These are phyloP conservation scores for Morone chrysops DNA, from an alignment of 2,113 vertebrate species.

Conservation along the genomic window DNA sequence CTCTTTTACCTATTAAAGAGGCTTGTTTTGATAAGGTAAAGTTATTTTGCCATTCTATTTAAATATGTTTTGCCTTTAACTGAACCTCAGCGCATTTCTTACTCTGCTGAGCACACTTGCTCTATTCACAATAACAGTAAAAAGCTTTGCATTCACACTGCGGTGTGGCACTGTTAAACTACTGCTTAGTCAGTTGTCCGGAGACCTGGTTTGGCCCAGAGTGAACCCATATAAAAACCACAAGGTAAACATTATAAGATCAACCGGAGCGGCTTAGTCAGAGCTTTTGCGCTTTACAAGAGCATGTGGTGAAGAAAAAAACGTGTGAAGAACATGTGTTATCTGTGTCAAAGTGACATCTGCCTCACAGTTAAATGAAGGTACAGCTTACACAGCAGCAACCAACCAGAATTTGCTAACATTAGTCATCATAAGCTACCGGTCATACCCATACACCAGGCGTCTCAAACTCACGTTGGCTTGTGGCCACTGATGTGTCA, in stretches of 20 bases:
- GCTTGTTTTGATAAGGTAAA: neutral
- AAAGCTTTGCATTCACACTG: slow-evolving; percentile 25
- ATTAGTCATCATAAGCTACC: too few species aligned
- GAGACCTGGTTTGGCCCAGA: slow-evolving; percentile 34
- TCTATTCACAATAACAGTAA: slow-evolving; percentile 9
- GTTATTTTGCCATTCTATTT: neutral
- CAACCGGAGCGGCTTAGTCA: slow-evolving; percentile 33
- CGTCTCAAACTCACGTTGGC: too few species aligned
- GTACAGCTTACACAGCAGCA: too few species aligned
- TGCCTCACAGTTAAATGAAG: slow-evolving; percentile 7
- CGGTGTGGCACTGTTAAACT: slow-evolving; percentile 27
- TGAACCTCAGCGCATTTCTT: neutral
- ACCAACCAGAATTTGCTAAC: too few species aligned
- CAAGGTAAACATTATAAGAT: slow-evolving; percentile 63
- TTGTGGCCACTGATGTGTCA: too few species aligned
- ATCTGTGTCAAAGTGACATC: slow-evolving; percentile 35
- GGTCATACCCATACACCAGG: too few species aligned
- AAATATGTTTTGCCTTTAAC: neutral
- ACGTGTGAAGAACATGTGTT: neutral
- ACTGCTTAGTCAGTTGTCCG: slow-evolving; percentile 49
- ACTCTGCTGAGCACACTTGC: neutral
- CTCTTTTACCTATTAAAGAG: neutral
- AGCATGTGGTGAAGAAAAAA: slow-evolving; percentile 16
- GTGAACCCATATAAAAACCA: slow-evolving; percentile 47
- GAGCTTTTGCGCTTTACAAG: slow-evolving; percentile 38